A percentile compares a stretch with the other conserved stretches of the same genome.
Evolutionary conservation across 1,140 invertebrate genomes (phyloP).

Genomic region (Acyrthosiphon pisum): DNA sequence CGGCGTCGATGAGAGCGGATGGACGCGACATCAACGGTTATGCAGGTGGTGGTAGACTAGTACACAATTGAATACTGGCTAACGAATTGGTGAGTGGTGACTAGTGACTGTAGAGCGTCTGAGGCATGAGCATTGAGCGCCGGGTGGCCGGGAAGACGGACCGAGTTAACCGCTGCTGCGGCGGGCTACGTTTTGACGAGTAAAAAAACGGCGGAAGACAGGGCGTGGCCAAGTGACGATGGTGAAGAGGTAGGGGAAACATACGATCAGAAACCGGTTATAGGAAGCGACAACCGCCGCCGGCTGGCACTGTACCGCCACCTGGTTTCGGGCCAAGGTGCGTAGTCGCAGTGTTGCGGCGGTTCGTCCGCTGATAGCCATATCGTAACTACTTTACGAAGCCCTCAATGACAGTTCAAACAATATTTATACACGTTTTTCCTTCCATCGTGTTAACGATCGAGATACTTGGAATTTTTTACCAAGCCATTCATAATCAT

Average conservation of each 20-base stretch:
- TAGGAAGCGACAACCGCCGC: not conserved
- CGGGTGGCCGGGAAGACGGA: not conserved
- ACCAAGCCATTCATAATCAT: constrained; percentile 43
- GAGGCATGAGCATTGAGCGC: not conserved
- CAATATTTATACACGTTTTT: constrained; percentile 12
- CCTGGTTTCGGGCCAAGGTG: constrained; percentile 51
- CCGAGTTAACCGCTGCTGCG: not conserved
- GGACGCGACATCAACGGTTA: not conserved
- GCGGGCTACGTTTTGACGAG: not conserved
- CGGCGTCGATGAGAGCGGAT: not conserved
- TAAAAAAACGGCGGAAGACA: not conserved
- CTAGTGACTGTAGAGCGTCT: not conserved
- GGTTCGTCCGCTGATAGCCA: not conserved
- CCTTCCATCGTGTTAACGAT: not conserved
- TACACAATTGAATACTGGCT: not conserved
- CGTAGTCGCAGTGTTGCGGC: not conserved
- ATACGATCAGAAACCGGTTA: constrained; percentile 47
- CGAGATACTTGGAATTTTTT: constrained; percentile 48
- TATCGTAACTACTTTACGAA: constrained; percentile 7
- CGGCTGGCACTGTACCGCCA: not conserved
- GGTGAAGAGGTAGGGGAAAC: not conserved
- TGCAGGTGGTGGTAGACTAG: not conserved
- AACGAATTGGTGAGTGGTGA: not conserved
- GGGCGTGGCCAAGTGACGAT: constrained; percentile 23
- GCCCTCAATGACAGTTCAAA: constrained; percentile 27